phyloP scores from a whole-genome alignment of 2,113 vertebrate genomes.

The Abramis brama region DNA sequence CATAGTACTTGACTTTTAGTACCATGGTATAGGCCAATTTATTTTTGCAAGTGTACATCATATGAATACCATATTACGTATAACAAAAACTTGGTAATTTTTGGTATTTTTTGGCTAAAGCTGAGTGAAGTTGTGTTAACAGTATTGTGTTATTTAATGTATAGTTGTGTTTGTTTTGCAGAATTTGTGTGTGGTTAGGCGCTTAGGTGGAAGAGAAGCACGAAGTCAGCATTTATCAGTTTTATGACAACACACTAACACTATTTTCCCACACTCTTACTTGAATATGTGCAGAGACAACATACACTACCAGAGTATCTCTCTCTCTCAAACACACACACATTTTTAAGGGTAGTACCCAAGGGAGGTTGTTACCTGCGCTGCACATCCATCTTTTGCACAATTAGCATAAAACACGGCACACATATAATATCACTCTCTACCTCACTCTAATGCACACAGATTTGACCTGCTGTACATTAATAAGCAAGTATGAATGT shows the following conservation, averaged over 20 bases:
- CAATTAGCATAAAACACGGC: constrained; percentile 51
- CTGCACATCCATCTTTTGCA: constrained; percentile 51
- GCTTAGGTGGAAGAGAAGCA: background rate
- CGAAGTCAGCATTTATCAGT: constrained; percentile 33
- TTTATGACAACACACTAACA: constrained; percentile 25
- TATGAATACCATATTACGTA: background rate
- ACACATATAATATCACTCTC: constrained; percentile 11
- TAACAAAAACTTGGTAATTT: background rate
- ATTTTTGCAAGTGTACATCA: background rate
- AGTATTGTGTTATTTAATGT: background rate
- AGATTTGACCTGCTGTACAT: constrained; percentile 31
- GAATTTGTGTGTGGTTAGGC: background rate
- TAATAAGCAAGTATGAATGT: constrained; percentile 20
- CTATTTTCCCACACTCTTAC: background rate
- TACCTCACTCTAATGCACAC: background rate
- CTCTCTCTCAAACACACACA: constrained; percentile 18
- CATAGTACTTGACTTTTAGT: background rate
- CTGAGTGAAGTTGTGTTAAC: background rate
- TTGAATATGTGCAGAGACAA: constrained; percentile 10
- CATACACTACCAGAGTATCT: background rate
- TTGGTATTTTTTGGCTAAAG: background rate
- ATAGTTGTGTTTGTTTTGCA: constrained; percentile 14
- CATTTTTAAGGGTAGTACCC: constrained; percentile 41
- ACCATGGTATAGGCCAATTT: too few relatives aligned
- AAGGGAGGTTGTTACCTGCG: constrained; percentile 46